Evolutionary conservation across 2,888 invertebrate genomes (phyloP), one percentile per base, ranked within the genome.

Genomic region (Diaphora mendica): DNA sequence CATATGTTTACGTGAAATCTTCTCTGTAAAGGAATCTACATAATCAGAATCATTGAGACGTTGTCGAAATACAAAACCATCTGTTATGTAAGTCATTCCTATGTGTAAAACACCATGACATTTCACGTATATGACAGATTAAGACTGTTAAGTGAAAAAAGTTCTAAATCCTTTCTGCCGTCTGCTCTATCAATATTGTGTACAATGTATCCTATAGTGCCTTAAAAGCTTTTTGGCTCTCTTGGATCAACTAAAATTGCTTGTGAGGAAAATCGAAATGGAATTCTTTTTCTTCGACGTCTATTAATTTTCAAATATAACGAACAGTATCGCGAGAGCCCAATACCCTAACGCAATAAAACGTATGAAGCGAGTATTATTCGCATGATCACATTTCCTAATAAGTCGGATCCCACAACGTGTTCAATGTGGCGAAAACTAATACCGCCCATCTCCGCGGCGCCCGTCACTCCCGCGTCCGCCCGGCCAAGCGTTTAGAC

Each of bases 311-410:
- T 85, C 85, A 87, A 89, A 90, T 87, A 87, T 87, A 86, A 90
- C 78, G 86, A 88, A 88, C 87, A 86, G 89, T 91, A 93, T 91
- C 90, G 89, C 87, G 85, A 86, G 86, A 88, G 89, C 87, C 88
- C 93, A 91, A 92, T 92, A 90, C 90, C 86, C 88, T 80, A 86
- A 88, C 91, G 92, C 93, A 94, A 94, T 94, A 95, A 94, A 94
- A 94, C 92, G 92, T 94, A 93, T 93, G 92, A 93, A 93, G 90
- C 92, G 93, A 87, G 92, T 92, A 92, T 95, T 94, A 93, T 91
- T 92, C 95, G 95, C 94, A 92, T 94, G 95, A 94, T 94, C 93
- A 92, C 90, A 92, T 94, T 92, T 90, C 94, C 93, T 95, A 95
- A 95, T 95, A 95, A 95, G 94, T 94, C 92, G 93, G 94, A 94